Evolutionary conservation across 92 coral and sea anemone genomes (phyloP).

Genomic region (Palythoa grandis): DNA sequence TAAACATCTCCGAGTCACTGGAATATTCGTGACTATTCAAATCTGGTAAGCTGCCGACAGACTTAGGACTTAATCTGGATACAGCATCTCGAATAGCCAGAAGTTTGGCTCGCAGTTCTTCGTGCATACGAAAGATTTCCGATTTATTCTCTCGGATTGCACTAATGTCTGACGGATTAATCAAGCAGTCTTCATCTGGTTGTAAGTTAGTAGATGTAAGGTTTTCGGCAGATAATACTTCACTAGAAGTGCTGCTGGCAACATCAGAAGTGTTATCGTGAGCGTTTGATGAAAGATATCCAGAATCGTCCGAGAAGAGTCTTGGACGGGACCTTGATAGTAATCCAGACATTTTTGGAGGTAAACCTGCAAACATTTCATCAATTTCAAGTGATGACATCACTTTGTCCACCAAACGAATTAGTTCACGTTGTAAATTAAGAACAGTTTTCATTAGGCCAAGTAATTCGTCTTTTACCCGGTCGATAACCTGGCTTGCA

Average conservation of each 20-base stretch:
- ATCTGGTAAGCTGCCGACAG: conserved; percentile 40
- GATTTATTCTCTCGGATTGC: conserved; percentile 80
- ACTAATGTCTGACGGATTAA: conserved; percentile 88
- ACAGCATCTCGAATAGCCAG: conserved; percentile 71
- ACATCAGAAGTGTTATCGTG: conserved; percentile 61
- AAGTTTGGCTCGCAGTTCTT: conserved; percentile 77
- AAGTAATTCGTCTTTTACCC: conserved; percentile 83
- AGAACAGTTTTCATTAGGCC: conserved; percentile 79
- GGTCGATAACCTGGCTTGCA: conserved; percentile 76
- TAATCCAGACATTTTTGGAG: conserved; percentile 32
- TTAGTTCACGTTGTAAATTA: conserved; percentile 79
- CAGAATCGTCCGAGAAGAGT: conserved; percentile 61
- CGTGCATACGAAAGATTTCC: conserved; percentile 81
- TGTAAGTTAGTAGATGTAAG: conserved; percentile 54
- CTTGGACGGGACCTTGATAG: conserved; percentile 49
- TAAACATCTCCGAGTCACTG: conserved; percentile 39
- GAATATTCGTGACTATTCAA: conserved; percentile 24
- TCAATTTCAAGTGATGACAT: conserved; percentile 69
- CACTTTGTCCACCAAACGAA: conserved; percentile 72
- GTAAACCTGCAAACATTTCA: conserved; percentile 36
- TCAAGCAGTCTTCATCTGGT: conserved; percentile 80
- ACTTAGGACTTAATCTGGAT: conserved; percentile 39
- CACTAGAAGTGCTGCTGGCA: conserved; percentile 74
- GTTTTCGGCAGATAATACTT: conserved; percentile 57
- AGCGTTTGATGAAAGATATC: conserved; percentile 57